Percentiles rank a stretch among this genome's conserved stretches.
Evolutionary conservation across 2,113 vertebrate genomes (phyloP).

Genomic region (Lanius collurio): DNA sequence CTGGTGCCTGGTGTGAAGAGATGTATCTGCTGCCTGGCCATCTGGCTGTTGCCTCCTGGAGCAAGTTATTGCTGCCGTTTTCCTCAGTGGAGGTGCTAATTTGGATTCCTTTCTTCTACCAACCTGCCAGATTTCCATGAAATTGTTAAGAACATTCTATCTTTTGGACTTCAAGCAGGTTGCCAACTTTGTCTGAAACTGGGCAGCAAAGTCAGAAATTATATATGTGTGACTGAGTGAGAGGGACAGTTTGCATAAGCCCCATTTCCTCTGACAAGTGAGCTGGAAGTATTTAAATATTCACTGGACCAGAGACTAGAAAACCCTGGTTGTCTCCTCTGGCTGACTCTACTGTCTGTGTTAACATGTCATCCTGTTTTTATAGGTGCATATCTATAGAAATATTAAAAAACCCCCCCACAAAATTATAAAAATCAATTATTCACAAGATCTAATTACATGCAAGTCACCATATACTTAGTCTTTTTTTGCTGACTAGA

Average conservation of each 20-base stretch:
- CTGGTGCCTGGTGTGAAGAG: slow-evolving; percentile 48
- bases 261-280: neutral
- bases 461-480: neutral
- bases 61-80: slow-evolving; percentile 28
- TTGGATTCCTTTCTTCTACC: slow-evolving; percentile 28
- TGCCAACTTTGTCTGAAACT: neutral
- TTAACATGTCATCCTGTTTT: neutral
- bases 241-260: neutral
- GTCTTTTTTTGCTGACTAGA: neutral
- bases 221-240: neutral
- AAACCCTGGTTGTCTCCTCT: neutral
- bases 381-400: neutral
- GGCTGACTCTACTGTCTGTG: neutral
- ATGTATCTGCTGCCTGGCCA: slow-evolving; percentile 34
- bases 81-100: slow-evolving; percentile 8
- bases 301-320: neutral
- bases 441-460: neutral
- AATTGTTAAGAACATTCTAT: neutral
- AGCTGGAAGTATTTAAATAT: neutral
- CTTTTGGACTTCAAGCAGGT: neutral
- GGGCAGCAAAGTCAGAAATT: neutral
- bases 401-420: neutral
- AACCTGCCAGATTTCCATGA: slow-evolving; percentile 19
- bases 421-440: neutral
- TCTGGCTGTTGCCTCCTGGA: slow-evolving; percentile 56